Base-by-base conservation (phyloP, 1,140 invertebrate species). In the Eufriesea mexicana region DNA sequence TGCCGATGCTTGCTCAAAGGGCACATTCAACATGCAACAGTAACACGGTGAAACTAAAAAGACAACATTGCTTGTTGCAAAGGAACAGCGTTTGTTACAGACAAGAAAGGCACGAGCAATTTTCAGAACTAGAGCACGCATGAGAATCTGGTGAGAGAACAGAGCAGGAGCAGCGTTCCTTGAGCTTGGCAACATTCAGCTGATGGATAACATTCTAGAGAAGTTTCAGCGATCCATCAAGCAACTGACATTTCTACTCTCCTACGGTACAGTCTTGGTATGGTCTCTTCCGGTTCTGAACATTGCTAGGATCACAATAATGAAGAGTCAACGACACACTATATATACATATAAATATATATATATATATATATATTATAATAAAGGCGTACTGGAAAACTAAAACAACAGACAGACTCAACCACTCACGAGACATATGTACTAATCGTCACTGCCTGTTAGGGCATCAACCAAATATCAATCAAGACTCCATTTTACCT, bases 401-500 rank as follows among this genome's bases (percentile, higher is more conserved):
- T 74, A 89, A 87, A 86, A 89, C 76, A 71, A 91, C 88, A 93
- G 86, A 91, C 91, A 93, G 86, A 87, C 87, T 92, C 91, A 93
- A 91, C 91, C 91, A 94, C 90, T 92, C 91, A 93, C 92, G 91
- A 93, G 88, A 92, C 90, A 92, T 89, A 90, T 92, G 80, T 90
- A 91, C 92, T 93, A 93, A 89, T 90, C 49, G 86, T 90, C 89
- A 86, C 86, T 86, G 86, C 85, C 86, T 74, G 70, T 89, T 79
- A 85, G 83, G 85, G 90, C 89, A 83, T 90, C 89, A 90, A 90
- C 91, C 84, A 91, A 90, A 92, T 90, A 91, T 92, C 87, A 91
- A 93, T 94, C 93, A 94, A 94, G 93, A 94, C 93, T 94, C 93
- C 93, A 94, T 94, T 94, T 94, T 94, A 94, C 93, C 93, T 94